phyloP scores from a whole-genome alignment of 2,888 invertebrate genomes.

The Mythimna loreyi region DNA sequence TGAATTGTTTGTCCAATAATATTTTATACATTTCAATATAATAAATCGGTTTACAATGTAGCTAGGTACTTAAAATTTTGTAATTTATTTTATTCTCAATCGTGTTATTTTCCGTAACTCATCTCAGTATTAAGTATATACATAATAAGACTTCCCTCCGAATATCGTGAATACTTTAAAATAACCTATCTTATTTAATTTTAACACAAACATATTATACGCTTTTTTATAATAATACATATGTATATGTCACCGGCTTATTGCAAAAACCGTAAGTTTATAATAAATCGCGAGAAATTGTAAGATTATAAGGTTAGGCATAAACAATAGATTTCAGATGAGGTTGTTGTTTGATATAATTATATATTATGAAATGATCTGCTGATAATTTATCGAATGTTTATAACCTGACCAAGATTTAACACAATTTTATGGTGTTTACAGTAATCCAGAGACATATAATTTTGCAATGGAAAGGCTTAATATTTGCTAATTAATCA shows the following conservation, averaged over 20 bases:
- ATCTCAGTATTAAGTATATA: conserved; percentile 44
- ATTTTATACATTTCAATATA: conserved; percentile 27
- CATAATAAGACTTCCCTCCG: conserved; percentile 49
- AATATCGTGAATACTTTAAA: conserved; percentile 18
- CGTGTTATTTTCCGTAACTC: conserved; percentile 16
- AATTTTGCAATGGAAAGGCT: conserved; percentile 24
- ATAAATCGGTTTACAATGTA: conserved; percentile 10
- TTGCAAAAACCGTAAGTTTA: not conserved
- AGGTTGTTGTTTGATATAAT: no score
- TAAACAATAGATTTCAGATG: not conserved
- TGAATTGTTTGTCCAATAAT: conserved; percentile 42
- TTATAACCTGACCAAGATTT: not conserved
- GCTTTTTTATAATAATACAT: not conserved
- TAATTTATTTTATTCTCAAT: conserved; percentile 6
- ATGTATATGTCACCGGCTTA: not conserved
- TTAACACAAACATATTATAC: not conserved
- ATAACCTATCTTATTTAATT: conserved; percentile 9
- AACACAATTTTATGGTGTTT: not conserved
- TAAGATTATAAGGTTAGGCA: not conserved
- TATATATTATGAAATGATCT: not conserved
- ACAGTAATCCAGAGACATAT: conserved; percentile 3
- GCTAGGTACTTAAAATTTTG: conserved; percentile 20
- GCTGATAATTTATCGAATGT: not conserved
- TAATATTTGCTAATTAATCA: conserved; percentile 16
- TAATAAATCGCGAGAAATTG: not conserved